Evolutionary conservation across 2,797 vertebrate genomes (phyloP), one percentile per base, ranked within the genome.

Genomic region (Sebastes vulpes): DNA sequence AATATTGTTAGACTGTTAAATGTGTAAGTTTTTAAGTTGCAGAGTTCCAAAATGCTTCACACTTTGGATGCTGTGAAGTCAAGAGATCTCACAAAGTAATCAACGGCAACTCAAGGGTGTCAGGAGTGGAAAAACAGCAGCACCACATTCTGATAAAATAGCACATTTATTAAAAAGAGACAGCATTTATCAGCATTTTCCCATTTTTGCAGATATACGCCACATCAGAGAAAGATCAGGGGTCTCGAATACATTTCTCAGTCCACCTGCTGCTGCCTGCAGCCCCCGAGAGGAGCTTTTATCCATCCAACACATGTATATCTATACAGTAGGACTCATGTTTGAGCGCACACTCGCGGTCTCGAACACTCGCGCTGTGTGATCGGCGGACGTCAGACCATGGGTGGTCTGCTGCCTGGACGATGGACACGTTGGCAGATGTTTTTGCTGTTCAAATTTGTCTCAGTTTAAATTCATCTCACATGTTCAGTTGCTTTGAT

Each of bases 141-240:
- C 59, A 54, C 88, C 81, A 80, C 60, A 14, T 80, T 92, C 93
- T 95, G 95, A 96, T 96, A 96, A 97, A 97, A 96, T 96, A 97
- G 95, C 95, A 96, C 96, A 96, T 97, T 97, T 97, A 96, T 97
- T 96, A 96, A 95, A 96, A 96, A 97, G 95, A 95, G 95, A 95
- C 94, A 92, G 95, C 91, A 93, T 95, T 90, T 89, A 90, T 92
- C 90, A 95, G 94, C 93, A 93, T 92, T 90, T 21, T 92, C 63
- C 80, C 90, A 85, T 83, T 79, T 57, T 89, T 84, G 89, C 82
- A 93, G 84, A 87, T 77, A 85, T 78, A 77, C 78, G 87, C 84
- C 84, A 79, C 79, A 72, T 84, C 79, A 76, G 90, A 87, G 77
- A 75, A 63, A 84, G 84, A 83, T 87, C 83, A 78, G 79, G 75